Base-by-base conservation (phyloP, 2,113 vertebrate genomes). In the Pteronura brasiliensis region DNA sequence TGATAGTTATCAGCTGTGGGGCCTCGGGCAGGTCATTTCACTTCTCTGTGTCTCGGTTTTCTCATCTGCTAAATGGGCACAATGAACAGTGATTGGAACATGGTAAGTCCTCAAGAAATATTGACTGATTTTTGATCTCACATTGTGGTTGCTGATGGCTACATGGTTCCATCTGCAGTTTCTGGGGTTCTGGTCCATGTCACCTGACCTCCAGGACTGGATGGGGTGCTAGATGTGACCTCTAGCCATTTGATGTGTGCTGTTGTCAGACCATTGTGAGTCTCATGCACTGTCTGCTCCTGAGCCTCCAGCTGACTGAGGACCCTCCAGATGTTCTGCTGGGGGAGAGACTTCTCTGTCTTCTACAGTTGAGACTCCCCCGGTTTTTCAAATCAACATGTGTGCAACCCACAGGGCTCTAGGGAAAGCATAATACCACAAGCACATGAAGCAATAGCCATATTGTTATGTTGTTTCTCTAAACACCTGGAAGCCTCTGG, bases 401-500 rank as follows among this genome's bases (percentile, higher is more conserved):
- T 31, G 71, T 6, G 29, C 23, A 31, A 47, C 0, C 1, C 61
- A 44, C 31, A n/a, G 49, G 0, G 11, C 61, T 87, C 81, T 12
- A 39, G 61, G 88, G 87, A 96, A 39, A 49, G n/a, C 23, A 6
- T 29, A 3, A 80, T 90, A 87, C 90, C 20, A 23, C 34, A 17
- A 0, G 15, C 61, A 52, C 23, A 9, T 0, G 7, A 90, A 39
- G 42, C 65, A 76, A 14, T n/a, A 67, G 44, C 79, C 72, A 47
- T 67, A 76, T 18, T 83, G 81, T 83, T 80, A 34, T 23, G 47
- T 27, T 76, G 27, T 74, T 95, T 94, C 80, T 96, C 61, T 63
- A 87, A 93, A 52, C 8, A 81, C 92, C 90, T 71, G 93, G 82
- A 82, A 80, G 87, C 72, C 74, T 96, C 34, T 92, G 94, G 86